Evolutionary conservation across 2,797 vertebrate species (phyloP).

Genomic region (Psittacula echo): DNA sequence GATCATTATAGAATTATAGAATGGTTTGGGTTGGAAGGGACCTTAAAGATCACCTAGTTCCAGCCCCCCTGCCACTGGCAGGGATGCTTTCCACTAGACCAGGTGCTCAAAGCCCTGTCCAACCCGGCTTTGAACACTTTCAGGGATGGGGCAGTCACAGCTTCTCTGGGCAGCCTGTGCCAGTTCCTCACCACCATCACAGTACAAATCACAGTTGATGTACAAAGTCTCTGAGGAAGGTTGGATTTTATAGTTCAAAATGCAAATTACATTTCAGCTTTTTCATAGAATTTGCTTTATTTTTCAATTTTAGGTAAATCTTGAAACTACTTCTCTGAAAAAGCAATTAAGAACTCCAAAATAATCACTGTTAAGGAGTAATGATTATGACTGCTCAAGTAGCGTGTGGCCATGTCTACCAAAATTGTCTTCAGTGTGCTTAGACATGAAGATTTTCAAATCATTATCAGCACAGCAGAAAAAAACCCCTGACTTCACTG

Average conservation of each 20-base stretch:
- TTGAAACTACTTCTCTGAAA: neutral
- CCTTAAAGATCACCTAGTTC: neutral
- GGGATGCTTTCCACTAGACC: neutral
- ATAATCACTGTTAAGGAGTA: neutral
- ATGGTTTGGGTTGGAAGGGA: neutral
- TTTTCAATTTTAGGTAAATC: neutral
- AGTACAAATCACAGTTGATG: neutral
- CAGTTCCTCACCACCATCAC: neutral
- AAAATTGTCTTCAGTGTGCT: neutral
- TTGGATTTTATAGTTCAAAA: neutral
- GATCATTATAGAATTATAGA: neutral
- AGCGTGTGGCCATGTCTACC: neutral
- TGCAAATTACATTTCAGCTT: neutral
- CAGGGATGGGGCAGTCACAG: neutral
- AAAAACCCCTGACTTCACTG: fast-evolving
- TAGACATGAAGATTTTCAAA: neutral
- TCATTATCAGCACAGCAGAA: neutral
- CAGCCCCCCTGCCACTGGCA: neutral
- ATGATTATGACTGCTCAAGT: neutral
- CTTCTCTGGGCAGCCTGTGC: neutral
- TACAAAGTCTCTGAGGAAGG: neutral
- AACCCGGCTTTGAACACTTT: neutral
- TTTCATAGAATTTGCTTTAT: neutral
- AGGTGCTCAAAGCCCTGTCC: neutral
- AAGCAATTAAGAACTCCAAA: neutral